phyloP scores from a whole-genome alignment of 1,140 invertebrate genomes.

The Listronotus bonariensis region DNA sequence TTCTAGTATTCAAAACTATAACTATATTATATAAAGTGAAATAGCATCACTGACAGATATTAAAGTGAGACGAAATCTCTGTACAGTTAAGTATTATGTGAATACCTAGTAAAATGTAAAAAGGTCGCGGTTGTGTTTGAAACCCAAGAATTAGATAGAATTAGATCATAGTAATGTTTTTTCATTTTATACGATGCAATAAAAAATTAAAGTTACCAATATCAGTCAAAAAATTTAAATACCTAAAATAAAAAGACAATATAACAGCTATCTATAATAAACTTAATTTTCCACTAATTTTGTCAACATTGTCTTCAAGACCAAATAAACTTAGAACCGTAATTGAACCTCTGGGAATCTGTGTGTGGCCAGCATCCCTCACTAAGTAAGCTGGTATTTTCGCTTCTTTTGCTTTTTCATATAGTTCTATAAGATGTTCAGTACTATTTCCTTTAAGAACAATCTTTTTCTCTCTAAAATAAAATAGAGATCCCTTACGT shows the following conservation, averaged over 20 bases:
- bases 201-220: too few species aligned
- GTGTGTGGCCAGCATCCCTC: conserved; percentile 67
- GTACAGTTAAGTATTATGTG: too few species aligned
- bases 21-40: too few species aligned
- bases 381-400: conserved; percentile 63
- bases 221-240: neutral
- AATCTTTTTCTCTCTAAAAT: conserved; percentile 65
- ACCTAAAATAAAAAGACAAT: conserved; percentile 2
- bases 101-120: too few species aligned
- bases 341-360: conserved; percentile 60
- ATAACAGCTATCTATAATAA: conserved; percentile 50
- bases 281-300: conserved; percentile 57
- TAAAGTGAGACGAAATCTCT: too few species aligned
- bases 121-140: too few species aligned
- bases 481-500: too few species aligned
- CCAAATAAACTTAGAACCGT: conserved; percentile 62
- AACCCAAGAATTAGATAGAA: too few species aligned
- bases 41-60: too few species aligned
- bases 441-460: conserved; percentile 64
- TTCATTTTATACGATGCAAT: too few species aligned
- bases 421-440: conserved; percentile 60
- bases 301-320: conserved; percentile 55
- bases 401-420: conserved; percentile 58
- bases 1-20: too few species aligned
- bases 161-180: too few species aligned